Evolutionary conservation across 2,797 vertebrate genomes (phyloP).

Genomic region (Silurus lanzhouensis): DNA sequence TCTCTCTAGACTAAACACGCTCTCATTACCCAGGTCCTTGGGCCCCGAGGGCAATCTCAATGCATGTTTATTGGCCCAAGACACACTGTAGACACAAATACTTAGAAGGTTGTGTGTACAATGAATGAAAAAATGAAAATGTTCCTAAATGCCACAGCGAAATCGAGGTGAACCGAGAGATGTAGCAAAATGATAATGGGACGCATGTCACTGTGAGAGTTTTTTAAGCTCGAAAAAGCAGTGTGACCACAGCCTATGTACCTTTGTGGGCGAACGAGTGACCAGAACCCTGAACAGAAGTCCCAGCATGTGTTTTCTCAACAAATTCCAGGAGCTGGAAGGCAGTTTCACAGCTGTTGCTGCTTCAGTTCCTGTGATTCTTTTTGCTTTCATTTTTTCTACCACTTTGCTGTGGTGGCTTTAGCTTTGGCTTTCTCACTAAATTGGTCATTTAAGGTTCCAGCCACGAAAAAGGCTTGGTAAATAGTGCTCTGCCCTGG

Average conservation of each 20-base stretch:
- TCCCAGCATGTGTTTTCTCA: conserved; percentile 51
- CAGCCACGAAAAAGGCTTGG: conserved; percentile 29
- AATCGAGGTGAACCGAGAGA: neutral
- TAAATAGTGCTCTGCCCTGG: conserved; percentile 32
- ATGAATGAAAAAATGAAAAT: conserved; percentile 62
- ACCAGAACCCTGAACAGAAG: conserved; percentile 55
- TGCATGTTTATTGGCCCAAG: conserved; percentile 79
- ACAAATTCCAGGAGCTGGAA: conserved; percentile 56
- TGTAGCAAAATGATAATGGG: conserved; percentile 62
- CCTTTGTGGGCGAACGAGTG: conserved; percentile 31
- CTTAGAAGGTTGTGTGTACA: conserved; percentile 53
- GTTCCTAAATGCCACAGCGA: conserved; percentile 65
- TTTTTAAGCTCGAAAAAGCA: conserved; percentile 40
- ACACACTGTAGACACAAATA: conserved; percentile 65
- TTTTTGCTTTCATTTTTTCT: conserved; percentile 14
- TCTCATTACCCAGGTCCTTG: conserved; percentile 76
- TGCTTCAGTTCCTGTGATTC: conserved; percentile 24
- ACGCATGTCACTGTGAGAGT: conserved; percentile 66
- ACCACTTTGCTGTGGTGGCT: conserved; percentile 28
- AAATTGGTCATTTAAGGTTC: conserved; percentile 35
- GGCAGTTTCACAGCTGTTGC: conserved; percentile 50
- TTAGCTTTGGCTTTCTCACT: conserved; percentile 17
- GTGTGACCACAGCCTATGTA: conserved; percentile 14
- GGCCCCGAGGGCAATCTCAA: conserved; percentile 67
- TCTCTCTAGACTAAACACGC: conserved; percentile 82